phyloP scores from a whole-genome alignment of 2,113 vertebrate genomes.

The Protobothrops mucrosquamatus region DNA sequence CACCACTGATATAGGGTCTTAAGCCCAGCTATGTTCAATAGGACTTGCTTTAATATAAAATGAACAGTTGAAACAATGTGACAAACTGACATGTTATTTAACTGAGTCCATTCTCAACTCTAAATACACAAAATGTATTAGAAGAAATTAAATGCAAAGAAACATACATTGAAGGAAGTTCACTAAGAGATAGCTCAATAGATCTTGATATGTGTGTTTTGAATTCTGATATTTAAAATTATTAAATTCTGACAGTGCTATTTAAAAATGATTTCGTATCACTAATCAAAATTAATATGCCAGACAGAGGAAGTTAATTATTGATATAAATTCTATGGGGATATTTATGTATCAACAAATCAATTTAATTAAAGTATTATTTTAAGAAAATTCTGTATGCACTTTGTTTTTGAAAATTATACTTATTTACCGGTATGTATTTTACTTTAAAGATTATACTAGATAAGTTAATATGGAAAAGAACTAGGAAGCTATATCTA shows the following conservation, averaged over 20 bases:
- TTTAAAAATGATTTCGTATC: neutral
- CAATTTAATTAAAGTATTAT: conserved; percentile 6
- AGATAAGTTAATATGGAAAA: conserved; percentile 5
- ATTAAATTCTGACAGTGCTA: neutral
- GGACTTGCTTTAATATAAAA: neutral
- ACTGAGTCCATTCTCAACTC: neutral
- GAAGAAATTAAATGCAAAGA: neutral
- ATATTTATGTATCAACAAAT: conserved; percentile 13
- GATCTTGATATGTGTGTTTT: neutral
- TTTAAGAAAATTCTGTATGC: neutral
- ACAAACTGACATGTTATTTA: neutral
- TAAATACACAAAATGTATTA: neutral
- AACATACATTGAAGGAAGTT: neutral
- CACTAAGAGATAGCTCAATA: neutral
- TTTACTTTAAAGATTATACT: neutral
- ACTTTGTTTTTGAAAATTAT: neutral
- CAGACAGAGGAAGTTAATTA: neutral
- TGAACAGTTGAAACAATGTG: neutral
- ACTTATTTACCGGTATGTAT: neutral
- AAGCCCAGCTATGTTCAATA: neutral
- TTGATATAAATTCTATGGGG: neutral
- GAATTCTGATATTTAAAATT: neutral
- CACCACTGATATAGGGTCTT: neutral
- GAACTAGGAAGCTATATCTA: neutral
- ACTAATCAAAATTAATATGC: neutral